Percentiles rank a stretch among this genome's conserved stretches.
phyloP scores from a whole-genome alignment of 2,797 vertebrate genomes.

The Glossophaga mutica region DNA sequence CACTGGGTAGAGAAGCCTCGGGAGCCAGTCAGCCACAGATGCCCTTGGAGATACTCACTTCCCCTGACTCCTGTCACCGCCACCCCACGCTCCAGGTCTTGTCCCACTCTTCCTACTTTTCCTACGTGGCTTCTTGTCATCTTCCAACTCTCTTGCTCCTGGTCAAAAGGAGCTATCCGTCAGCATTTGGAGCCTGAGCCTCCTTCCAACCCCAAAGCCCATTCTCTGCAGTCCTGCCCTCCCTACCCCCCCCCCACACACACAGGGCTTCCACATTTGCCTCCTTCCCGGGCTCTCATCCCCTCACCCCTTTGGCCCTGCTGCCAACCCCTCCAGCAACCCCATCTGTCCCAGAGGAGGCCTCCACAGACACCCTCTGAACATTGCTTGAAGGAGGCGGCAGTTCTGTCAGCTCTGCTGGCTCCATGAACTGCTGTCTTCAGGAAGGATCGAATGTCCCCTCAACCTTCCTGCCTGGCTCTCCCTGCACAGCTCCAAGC shows the following conservation, averaged over 20 bases:
- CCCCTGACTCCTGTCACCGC: background rate
- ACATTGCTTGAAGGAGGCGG: background rate
- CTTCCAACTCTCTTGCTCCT: background rate
- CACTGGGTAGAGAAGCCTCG: background rate
- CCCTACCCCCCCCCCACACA: fast-evolving
- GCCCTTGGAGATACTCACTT: background rate
- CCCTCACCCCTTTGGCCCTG: background rate
- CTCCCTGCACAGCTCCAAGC: background rate
- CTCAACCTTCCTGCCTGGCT: background rate
- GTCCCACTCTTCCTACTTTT: background rate
- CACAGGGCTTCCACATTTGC: background rate
- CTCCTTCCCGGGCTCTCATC: background rate
- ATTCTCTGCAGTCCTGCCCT: background rate
- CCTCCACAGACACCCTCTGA: background rate
- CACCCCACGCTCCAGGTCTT: background rate
- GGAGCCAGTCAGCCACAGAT: background rate
- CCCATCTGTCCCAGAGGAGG: background rate
- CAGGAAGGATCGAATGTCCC: background rate
- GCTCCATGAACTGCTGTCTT: background rate
- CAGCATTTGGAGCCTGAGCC: background rate
- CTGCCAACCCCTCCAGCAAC: background rate
- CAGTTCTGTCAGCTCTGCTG: background rate
- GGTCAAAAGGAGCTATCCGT: background rate
- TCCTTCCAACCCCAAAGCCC: background rate
- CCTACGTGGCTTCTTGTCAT: background rate